Evolutionary conservation across 2,888 invertebrate species (phyloP), one percentile per base, ranked within the genome.

Genomic region (Eudasyphora cyanicolor): DNA sequence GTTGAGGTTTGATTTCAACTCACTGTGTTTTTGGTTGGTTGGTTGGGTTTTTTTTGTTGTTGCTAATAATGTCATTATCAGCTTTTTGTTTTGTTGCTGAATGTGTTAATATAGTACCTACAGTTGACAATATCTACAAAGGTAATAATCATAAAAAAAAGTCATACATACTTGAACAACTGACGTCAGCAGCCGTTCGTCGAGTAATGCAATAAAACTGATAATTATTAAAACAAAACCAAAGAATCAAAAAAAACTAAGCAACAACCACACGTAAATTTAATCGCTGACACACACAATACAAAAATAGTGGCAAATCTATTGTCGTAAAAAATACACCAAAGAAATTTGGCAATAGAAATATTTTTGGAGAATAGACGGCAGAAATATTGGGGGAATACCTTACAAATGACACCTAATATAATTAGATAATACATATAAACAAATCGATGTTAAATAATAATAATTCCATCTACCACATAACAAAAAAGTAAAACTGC

Each of bases 201-300:
- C 67, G 67, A 67, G 67, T 67, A 67, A 67, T 38, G 67, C 67
- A 67, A 42, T 67, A 67, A 67, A 67, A 42, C 67, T 67, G 67
- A 42, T 67, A 67, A 67, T 67, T 29, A 42, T 67, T 67, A n/a
- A 67, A 42, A 42, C 24, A 24, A 49, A 49, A n/a, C 49, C 6
- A 54, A 54, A 1, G 12, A 1, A 49, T n/a, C n/a, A 49, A 45
- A 57, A 57, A 1, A n/a, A 45, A n/a, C 45, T 4, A 57, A 57
- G 5, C 24, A 21, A 57, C 57, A 57, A 57, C 57, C 27, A 57
- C 10, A 27, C 57, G 57, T 57, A 57, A 57, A 57, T 57, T 14
- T 10, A 27, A 57, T 27, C 27, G 57, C 27, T 14, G 24, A 57
- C 57, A 57, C 57, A 57, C 24, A 57, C n/a, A n/a, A n/a, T n/a